These are phyloP conservation scores for Bothrops jararaca DNA, from an alignment of 2,113 vertebrate genomes.

Conservation along the genomic window DNA sequence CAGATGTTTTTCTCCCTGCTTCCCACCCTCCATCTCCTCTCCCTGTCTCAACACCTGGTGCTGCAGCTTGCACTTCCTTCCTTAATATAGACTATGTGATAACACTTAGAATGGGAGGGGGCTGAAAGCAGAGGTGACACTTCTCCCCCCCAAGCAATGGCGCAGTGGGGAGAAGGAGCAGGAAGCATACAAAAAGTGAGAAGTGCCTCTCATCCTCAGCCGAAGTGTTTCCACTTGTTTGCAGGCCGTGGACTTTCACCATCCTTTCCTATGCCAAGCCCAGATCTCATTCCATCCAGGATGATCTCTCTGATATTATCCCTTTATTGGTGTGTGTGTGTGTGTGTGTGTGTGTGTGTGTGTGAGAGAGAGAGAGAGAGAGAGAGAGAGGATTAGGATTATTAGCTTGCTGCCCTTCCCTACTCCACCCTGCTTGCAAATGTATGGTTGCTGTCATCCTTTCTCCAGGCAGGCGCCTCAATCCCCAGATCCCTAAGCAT, in stretches of 20 bases:
- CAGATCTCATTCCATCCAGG: not conserved
- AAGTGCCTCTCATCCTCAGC: not conserved
- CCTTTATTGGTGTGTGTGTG: not conserved
- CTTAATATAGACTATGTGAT: slow-evolving; percentile 21
- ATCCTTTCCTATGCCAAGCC: not conserved
- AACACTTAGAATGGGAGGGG: not conserved
- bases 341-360: too few species aligned
- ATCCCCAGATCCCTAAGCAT: not conserved
- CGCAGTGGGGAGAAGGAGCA: not conserved
- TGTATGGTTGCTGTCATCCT: not conserved
- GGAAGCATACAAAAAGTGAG: not conserved
- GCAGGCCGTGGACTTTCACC: not conserved
- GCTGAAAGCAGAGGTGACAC: not conserved
- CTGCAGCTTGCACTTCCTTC: not conserved
- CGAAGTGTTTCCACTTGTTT: not conserved
- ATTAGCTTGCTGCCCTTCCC: not conserved
- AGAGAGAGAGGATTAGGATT: not conserved
- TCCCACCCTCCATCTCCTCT: not conserved
- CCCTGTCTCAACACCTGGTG: slow-evolving; percentile 14
- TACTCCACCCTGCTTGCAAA: too few species aligned
- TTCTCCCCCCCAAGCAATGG: not conserved
- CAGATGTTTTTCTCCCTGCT: not conserved
- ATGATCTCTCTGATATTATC: not conserved
- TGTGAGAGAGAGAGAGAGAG: too few species aligned
- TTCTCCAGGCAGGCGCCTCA: not conserved